Evolutionary conservation across 2,797 vertebrate species (phyloP).

Genomic region (Pyrocephalus nanus): DNA sequence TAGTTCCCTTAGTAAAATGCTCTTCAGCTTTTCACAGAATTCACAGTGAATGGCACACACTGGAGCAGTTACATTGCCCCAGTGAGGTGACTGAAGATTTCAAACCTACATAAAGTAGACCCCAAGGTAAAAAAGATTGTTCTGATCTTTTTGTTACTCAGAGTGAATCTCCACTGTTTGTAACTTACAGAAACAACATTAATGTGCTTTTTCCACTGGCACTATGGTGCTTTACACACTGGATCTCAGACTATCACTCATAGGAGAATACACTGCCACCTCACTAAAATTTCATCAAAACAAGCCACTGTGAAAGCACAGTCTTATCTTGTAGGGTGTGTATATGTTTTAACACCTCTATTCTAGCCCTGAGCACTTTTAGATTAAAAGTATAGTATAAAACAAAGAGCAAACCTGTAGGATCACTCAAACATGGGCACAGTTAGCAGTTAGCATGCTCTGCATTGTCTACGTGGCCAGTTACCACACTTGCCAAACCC

Average conservation of each 20-base stretch:
- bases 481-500: neutral
- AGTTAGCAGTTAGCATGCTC: neutral
- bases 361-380: neutral
- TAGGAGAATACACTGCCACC: neutral
- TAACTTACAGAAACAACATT: neutral
- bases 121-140: neutral
- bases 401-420: constrained; percentile 49
- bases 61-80: neutral
- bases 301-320: neutral
- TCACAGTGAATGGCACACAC: neutral
- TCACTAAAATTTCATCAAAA: neutral
- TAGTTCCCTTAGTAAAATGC: neutral
- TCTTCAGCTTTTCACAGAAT: neutral
- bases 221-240: rapidly evolving
- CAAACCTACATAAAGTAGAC: neutral
- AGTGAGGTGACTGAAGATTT: neutral
- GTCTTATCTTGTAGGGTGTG: neutral
- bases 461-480: neutral
- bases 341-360: neutral
- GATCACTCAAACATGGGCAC: neutral
- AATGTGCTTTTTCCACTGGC: neutral
- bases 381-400: neutral
- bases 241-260: neutral
- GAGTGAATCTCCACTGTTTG: neutral
- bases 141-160: neutral